A percentile compares a stretch with the other conserved stretches of the same genome.
Evolutionary conservation across 92 coral and sea anemone species (phyloP).

Genomic region (Porites cylindrica): DNA sequence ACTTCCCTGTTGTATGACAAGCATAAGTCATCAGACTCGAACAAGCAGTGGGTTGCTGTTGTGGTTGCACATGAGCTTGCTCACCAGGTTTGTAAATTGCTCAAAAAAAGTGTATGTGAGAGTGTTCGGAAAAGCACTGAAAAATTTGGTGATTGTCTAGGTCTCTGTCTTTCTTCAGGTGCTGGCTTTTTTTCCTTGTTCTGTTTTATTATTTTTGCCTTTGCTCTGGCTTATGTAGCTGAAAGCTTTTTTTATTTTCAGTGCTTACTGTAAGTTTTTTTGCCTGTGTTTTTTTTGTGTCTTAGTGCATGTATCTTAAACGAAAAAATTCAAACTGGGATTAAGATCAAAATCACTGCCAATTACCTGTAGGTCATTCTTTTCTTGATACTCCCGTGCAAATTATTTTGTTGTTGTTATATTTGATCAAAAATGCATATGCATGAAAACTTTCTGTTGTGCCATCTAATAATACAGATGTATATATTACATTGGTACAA

Average conservation of each 20-base stretch:
- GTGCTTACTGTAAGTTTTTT: not conserved
- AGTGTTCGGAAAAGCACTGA: not conserved
- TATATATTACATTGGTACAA: too few relatives aligned
- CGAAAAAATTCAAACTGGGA: too few relatives aligned
- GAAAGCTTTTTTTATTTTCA: not conserved
- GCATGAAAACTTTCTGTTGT: too few relatives aligned
- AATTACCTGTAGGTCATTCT: too few relatives aligned
- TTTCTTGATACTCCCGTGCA: too few relatives aligned
- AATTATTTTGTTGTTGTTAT: too few relatives aligned
- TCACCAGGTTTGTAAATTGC: constrained; percentile 89
- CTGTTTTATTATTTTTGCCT: not conserved
- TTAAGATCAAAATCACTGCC: too few relatives aligned
- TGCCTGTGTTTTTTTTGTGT: not conserved
- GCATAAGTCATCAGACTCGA: constrained; percentile 79
- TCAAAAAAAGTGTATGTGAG: not conserved
- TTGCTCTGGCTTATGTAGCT: not conserved
- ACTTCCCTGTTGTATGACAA: constrained; percentile 88
- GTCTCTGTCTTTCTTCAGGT: constrained; percentile 10
- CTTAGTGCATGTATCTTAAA: too few relatives aligned
- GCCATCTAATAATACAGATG: too few relatives aligned
- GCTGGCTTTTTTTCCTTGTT: constrained; percentile 20
- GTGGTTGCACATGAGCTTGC: constrained; percentile 98
- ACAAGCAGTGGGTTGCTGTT: constrained; percentile 92
- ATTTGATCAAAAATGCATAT: too few relatives aligned
- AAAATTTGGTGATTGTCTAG: not conserved